Evolutionary conservation across 1,140 invertebrate genomes (phyloP), one percentile per base, ranked within the genome.

Genomic region (Monochamus saltuarius): DNA sequence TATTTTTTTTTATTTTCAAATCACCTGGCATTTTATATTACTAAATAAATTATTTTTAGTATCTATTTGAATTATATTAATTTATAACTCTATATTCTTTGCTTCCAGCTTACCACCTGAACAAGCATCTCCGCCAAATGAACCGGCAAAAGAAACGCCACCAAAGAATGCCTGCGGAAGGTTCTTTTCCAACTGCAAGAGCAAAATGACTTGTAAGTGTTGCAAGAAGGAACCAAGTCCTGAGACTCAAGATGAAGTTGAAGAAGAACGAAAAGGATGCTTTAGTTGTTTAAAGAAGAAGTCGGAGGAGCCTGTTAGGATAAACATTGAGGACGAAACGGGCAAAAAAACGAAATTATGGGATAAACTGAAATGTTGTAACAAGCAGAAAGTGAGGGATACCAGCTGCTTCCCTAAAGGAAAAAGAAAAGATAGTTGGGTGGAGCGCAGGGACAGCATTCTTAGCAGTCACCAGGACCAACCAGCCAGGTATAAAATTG

Each of bases 341-440:
- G 54, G 54, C 10, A 66, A 67, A 57, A 69, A 62, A 59, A 35
- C 14, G 43, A 61, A 43, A 17, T 11, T 22, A 36, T 54, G 8
- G 61, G 51, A 70, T 11, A 69, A 61, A 22, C 58, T 70, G 54
- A 74, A 70, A 35, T 75, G 72, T 57, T 74, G 70, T 51, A 67
- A 62, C 17, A 69, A 64, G 53, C 73, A 75, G 13, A 75, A 69
- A 59, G 67, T 71, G 29, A 63, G 59, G n/a, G 74, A 75, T 61
- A 54, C 46, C 7, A 64, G 66, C 14, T 73, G 72, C 55, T 72
- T 67, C 55, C 59, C 68, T 7, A 58, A 55, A 4, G 64, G 59
- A 22, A 68, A 66, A 51, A 61, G 67, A 17, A 75, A 72, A 54
- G 61, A 71, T 10, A 74, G 65, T 49, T 81, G 78, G 78, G 72